Evolutionary conservation across 2,113 vertebrate genomes (phyloP).

Genomic region (Saccopteryx leptura): DNA sequence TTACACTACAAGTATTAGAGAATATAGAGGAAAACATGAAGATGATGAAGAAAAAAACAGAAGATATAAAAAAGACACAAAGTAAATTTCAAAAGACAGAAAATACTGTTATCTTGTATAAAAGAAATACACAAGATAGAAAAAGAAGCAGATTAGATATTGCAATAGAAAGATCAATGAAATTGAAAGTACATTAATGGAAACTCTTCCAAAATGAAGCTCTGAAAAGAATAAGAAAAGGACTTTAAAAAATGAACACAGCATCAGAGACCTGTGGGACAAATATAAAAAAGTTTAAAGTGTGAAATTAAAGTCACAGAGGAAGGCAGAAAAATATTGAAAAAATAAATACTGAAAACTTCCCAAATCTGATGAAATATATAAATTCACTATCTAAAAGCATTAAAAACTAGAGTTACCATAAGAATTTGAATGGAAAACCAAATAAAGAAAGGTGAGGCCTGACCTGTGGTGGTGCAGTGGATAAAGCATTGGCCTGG

Average conservation of each 20-base stretch:
- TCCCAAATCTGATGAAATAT: conserved; percentile 18
- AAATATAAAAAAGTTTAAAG: neutral
- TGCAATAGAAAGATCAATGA: neutral
- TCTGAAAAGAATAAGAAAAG: neutral
- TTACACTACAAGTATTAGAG: neutral
- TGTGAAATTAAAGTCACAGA: neutral
- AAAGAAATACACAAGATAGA: neutral
- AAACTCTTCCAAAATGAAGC: conserved; percentile 49
- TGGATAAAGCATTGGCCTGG: too few relatives aligned
- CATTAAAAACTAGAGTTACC: neutral
- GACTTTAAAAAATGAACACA: neutral
- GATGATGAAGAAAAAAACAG: neutral
- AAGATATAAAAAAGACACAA: conserved; percentile 25
- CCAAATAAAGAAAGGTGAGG: neutral
- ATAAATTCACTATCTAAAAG: neutral
- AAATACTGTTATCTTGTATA: neutral
- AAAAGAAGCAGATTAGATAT: neutral
- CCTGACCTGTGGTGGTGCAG: too few relatives aligned
- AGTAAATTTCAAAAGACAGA: neutral
- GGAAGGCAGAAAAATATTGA: neutral
- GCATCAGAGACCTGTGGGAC: neutral
- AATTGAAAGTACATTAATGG: neutral
- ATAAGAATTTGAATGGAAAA: conserved; percentile 34
- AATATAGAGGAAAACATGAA: neutral
- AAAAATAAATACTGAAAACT: conserved; percentile 15